Base-by-base conservation (phyloP, 1,140 invertebrate genomes). In the Chlorops oryzae region DNA sequence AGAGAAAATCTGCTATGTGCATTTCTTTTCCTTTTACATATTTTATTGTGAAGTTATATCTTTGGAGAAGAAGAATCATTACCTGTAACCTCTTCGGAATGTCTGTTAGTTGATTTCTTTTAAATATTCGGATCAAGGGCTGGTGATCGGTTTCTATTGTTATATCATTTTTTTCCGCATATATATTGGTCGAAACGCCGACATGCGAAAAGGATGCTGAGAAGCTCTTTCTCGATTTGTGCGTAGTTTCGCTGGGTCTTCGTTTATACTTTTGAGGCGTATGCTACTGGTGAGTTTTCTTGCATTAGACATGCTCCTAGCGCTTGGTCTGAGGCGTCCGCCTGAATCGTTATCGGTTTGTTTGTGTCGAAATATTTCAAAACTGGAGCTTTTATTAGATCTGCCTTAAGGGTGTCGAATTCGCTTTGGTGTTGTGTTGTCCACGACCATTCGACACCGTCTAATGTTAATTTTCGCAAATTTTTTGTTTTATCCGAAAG, bases 341-440 rank as follows among this genome's bases (percentile, higher is more conserved):
- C n/a, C n/a, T n/a, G n/a, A n/a, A n/a, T n/a, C n/a, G n/a, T n/a
- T n/a, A n/a, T n/a, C n/a, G n/a, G n/a, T n/a, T n/a, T n/a, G n/a
- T n/a, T n/a, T n/a, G n/a, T 32, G 7, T 32, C n/a, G 7, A 9
- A n/a, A 9, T 9, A 7, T n/a, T 32, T n/a, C 28, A 7, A n/a
- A 32, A 7, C n/a, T 7, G 28, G 28, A 7, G 7, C 7, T 9
- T 7, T 32, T 9, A 32, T n/a, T 9, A 9, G 7, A 32, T 32
- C n/a, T 32, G 28, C 43, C 50, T 65, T 71, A 13, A 70, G 24
- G 34, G 53, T 43, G 12, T 59, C 42, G 41, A 73, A 67, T 27
- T 54, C 54, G 20, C 51, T 2, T 28, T 52, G 15, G 45, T 64
- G 54, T 21, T 40, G 20, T 25, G 47, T 15, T 2, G 25, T 47